Evolutionary conservation across 2,113 vertebrate species (phyloP), one percentile per base, ranked within the genome.

Genomic region (Nestor notabilis): DNA sequence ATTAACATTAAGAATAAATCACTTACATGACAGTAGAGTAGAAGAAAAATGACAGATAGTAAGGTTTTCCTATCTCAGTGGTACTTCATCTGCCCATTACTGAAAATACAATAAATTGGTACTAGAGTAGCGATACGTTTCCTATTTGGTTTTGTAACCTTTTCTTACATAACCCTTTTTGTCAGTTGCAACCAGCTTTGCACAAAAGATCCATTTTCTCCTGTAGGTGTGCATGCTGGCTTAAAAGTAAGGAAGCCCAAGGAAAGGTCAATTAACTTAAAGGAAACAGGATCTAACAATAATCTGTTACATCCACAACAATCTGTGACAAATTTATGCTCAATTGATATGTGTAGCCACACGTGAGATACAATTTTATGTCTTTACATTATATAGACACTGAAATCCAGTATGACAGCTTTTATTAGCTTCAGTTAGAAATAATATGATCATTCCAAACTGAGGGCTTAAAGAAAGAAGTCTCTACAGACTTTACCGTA

Each of bases 1-100:
- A 91, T 87, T 90, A 76, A 76, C 61, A 93, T 92, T 89, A 74
- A 92, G 85, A 75, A 75, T 82, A 95, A 92, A 92, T 86, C 69
- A 89, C 39, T 96, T 70, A 77, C 12, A 75, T 87, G 69, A 76
- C 28, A 94, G 65, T 71, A 84, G 65, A 94, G 29, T 39, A 94
- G 65, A 80, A 96, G 58, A 96, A 96, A 64, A 71, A 87, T 31
- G 28, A 85, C 60, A 96, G 92, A 92, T 33, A 89, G 43, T 35
- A 70, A 74, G 44, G 90, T 94, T 74, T 92, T 65, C 58, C 78
- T 94, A 79, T 84, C 47, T 94, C 81, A 95, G 76, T 43, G 56
- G 76, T 65, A 91, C 41, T 89, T 84, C 66, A 93, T 47, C 65
- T 95, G 82, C 47, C 72, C 44, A 35, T 96, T 84, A 92, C 53